phyloP scores from a whole-genome alignment of 2,888 invertebrate genomes.

The Caenorhabditis sulstoni region DNA sequence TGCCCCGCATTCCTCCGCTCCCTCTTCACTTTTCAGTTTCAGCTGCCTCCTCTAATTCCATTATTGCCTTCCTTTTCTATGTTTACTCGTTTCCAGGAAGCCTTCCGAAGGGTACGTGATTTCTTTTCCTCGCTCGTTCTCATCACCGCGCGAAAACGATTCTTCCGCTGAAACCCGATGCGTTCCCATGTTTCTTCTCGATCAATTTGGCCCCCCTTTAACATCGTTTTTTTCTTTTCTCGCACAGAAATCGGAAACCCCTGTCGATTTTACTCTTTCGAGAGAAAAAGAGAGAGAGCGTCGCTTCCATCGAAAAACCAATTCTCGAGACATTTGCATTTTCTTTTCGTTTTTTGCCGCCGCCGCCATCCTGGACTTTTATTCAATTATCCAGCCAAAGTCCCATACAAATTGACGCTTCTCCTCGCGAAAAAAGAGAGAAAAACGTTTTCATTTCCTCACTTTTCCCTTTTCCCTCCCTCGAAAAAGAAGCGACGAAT shows the following conservation, averaged over 20 bases:
- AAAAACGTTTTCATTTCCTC: background rate
- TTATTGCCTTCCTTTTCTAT: background rate
- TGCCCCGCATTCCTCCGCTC: background rate
- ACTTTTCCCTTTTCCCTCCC: background rate
- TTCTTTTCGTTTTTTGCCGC: background rate
- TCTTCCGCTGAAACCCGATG: slow-evolving; percentile 14
- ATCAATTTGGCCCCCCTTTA: slow-evolving; percentile 36
- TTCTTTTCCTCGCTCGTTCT: slow-evolving; percentile 5
- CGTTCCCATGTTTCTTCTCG: slow-evolving; percentile 18
- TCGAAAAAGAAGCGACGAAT: too few species aligned
- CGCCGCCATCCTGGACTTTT: background rate
- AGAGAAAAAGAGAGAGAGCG: background rate
- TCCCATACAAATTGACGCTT: slow-evolving; percentile 7
- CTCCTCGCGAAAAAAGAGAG: too few species aligned
- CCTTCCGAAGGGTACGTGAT: slow-evolving; percentile 11
- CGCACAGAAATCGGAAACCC: slow-evolving; percentile 28
- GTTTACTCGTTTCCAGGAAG: slow-evolving; percentile 16
- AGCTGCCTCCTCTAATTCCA: background rate
- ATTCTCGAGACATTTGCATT: slow-evolving; percentile 1
- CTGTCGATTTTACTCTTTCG: background rate
- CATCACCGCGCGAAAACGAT: slow-evolving; percentile 7
- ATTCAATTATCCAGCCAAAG: slow-evolving; percentile 13
- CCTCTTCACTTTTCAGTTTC: background rate
- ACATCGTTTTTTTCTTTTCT: background rate
- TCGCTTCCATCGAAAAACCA: background rate